phyloP scores from a whole-genome alignment of 1,140 invertebrate genomes.

The Telenomus remus region DNA sequence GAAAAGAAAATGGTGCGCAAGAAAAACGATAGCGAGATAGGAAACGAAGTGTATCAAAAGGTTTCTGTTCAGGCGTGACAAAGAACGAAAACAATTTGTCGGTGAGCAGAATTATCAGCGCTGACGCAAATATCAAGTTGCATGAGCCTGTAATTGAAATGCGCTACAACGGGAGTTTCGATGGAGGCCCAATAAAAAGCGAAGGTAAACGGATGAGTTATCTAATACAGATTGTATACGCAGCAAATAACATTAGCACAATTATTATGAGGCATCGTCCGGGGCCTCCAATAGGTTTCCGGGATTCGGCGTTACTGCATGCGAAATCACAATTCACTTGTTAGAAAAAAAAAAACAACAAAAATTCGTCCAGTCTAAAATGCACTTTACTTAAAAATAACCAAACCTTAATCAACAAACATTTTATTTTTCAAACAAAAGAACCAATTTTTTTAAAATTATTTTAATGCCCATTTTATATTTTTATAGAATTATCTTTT shows the following conservation, averaged over 20 bases:
- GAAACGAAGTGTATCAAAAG: slow-evolving; percentile 43
- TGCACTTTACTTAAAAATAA: too few relatives aligned
- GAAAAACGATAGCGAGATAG: slow-evolving; percentile 5
- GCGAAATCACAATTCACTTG: neutral
- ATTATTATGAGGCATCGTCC: slow-evolving; percentile 52
- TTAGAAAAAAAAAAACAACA: too few relatives aligned
- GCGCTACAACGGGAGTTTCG: slow-evolving; percentile 57
- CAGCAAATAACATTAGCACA: slow-evolving; percentile 50
- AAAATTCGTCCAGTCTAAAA: too few relatives aligned
- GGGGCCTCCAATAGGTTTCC: slow-evolving; percentile 52
- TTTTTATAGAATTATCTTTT: too few relatives aligned
- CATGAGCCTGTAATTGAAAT: slow-evolving; percentile 46
- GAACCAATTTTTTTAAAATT: too few relatives aligned
- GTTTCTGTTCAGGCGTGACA: slow-evolving; percentile 35
- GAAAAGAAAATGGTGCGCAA: too few relatives aligned
- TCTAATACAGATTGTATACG: slow-evolving; percentile 61
- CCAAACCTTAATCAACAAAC: too few relatives aligned
- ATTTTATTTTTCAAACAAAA: too few relatives aligned
- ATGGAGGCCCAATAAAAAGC: slow-evolving; percentile 58
- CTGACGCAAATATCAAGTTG: slow-evolving; percentile 47
- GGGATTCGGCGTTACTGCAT: slow-evolving; percentile 46
- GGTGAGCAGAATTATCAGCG: neutral
- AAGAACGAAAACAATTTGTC: slow-evolving; percentile 32
- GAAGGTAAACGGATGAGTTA: slow-evolving; percentile 68
- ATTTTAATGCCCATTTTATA: too few relatives aligned